Base-by-base conservation (phyloP, 2,888 invertebrate genomes). In the Ligdia adustata region DNA sequence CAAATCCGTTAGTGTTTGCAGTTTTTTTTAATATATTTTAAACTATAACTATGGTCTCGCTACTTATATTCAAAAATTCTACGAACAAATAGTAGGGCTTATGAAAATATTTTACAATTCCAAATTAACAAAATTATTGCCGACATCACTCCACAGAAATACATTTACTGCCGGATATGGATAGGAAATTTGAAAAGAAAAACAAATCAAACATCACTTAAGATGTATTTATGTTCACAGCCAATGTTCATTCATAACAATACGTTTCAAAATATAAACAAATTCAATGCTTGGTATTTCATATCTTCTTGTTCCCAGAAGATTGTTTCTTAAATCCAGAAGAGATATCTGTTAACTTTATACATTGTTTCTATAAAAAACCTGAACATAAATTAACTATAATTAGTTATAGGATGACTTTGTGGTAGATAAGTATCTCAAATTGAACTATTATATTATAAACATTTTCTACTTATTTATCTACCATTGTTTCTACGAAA, bases 1-100 rank as follows among this genome's bases (percentile, higher is more conserved):
- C 88, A 89, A 89, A 89, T 89, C 88, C 88, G 53, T 88, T 80
- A 86, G 88, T 88, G 88, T 73, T 32, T 88, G 87, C 87, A 88
- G 87, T 84, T 76, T 66, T 71, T 60, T 64, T 72, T 72, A 56
- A 63, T 71, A 64, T 35, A 52, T 71, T 64, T 41, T 52, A 54
- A 48, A 34, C 66, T 66, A 60, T 58, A 57, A 63, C 72, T 79
- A 79, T 75, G 60, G 60, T 56, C 63, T 64, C 44, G 66, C 79
- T 80, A 81, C 70, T 42, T 66, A 70, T 66, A 66, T 68, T 64
- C 53, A 66, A 75, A 66, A 64, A 55, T 22, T 58, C 73, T 77
- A 79, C 67, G 49, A 68, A 72, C 70, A 61, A 55, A 69, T 63
- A 60, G 48, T 67, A 67, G 7, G 37, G 11, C 9, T 22, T 31